Base-by-base conservation (phyloP, 2,797 vertebrate species). In the Poliocrania exsul region DNA sequence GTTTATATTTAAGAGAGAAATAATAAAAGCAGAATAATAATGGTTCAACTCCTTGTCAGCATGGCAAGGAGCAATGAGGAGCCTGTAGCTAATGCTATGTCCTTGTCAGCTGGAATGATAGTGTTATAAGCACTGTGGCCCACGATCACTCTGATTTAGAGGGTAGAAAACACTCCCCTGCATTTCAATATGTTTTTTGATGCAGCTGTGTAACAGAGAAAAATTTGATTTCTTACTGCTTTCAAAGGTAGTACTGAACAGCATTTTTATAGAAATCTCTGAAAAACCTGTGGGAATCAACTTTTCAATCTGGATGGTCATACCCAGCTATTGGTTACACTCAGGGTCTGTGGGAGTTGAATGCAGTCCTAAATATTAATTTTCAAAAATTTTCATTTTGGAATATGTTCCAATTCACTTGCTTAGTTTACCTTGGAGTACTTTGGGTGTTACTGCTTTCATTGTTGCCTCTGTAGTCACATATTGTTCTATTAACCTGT, bases 141-240 rank as follows among this genome's bases (percentile, higher is more conserved):
- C 4, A 1, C 1, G 1, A 77, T 69, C 2, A 2, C 60, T 57
- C 26, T 90, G 91, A 96, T 94, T 93, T 95, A 94, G 64, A 70
- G 73, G 56, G 71, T 67, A 54, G 73, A 82, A 95, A 80, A 93
- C 66, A 77, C 35, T 91, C 44, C 56, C 16, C 46, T 93, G 69
- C 80, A 92, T 95, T 90, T 93, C 86, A 94, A 18, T 90, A 90
- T 81, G 86, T 47, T 92, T 90, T 93, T 57, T 90, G 79, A 21
- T 60, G 56, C 51, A 75, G 62, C 87, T 73, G 4, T 60, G 23
- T 70, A 77, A 26, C 7, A 65, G 83, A 86, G 50, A 80, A 82
- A 88, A 84, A 57, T 3, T 40, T 84, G 70, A 77, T 94, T 95
- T 95, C 71, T 88, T 84, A 53, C 62, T 86, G 51, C 74, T 85